phyloP scores from a whole-genome alignment of 1,140 invertebrate genomes.

The Drosophila albomicans region DNA sequence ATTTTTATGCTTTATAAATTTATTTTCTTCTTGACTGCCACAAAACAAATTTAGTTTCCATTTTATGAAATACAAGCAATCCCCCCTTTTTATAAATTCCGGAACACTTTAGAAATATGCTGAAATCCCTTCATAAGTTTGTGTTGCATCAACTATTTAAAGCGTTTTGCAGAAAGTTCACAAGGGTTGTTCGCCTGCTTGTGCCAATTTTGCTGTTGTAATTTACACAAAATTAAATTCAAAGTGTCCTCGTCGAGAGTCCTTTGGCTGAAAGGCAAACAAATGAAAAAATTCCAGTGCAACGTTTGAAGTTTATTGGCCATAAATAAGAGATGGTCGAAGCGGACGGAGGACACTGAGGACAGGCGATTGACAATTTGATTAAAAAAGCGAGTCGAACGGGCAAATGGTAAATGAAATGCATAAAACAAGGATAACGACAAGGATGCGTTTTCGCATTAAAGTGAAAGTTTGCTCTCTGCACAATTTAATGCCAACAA shows the following conservation, averaged over 20 bases:
- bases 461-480: conserved; percentile 70
- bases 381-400: conserved; percentile 67
- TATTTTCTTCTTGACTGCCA: too few relatives aligned
- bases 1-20: background rate
- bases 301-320: conserved; percentile 83
- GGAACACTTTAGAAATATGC: conserved; percentile 5
- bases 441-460: conserved; percentile 54
- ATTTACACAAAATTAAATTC: conserved; percentile 83
- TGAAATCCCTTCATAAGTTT: conserved; percentile 3
- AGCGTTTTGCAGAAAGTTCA: background rate
- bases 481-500: conserved; percentile 56
- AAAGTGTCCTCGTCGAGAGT: conserved; percentile 64
- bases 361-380: conserved; percentile 79
- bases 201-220: conserved; percentile 55
- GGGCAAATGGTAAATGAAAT: conserved; percentile 45
- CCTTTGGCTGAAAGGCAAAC: conserved; percentile 21
- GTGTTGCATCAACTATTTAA: conserved; percentile 51
- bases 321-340: conserved; percentile 75
- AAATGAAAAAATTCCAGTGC: conserved; percentile 82
- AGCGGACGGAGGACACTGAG: conserved; percentile 21
- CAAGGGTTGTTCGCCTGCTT: background rate
- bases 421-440: conserved; percentile 52
- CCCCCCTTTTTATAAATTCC: conserved; percentile 59
- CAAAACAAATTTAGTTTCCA: background rate
- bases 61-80: background rate